phyloP scores from a whole-genome alignment of 2,888 invertebrate genomes.

The Carcina quercana region DNA sequence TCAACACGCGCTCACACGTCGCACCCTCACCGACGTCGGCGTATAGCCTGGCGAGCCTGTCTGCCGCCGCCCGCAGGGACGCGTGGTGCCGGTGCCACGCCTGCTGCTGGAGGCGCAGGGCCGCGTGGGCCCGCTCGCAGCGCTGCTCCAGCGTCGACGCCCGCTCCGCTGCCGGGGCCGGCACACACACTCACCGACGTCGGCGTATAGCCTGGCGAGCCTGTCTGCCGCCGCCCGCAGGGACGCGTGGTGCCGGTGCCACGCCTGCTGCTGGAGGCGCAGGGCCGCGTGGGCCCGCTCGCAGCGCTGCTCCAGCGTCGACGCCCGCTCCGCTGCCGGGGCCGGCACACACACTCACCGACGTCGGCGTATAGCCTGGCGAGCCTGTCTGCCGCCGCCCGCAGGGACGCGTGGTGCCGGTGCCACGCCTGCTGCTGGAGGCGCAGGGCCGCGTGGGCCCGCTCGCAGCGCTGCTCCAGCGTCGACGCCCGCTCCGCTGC shows the following conservation, averaged over 20 bases:
- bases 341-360: too few relatives aligned
- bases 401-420: constrained; percentile 43
- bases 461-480: constrained; percentile 34
- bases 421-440: constrained; percentile 52
- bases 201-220: constrained; percentile 47
- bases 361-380: constrained; percentile 48
- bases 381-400: constrained; percentile 40
- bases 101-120: constrained; percentile 45
- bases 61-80: constrained; percentile 38
- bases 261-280: constrained; percentile 45
- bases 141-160: constrained; percentile 25
- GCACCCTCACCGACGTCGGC: constrained; percentile 49
- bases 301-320: constrained; percentile 28
- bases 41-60: constrained; percentile 43
- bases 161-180: constrained; percentile 39
- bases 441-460: constrained; percentile 31
- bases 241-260: constrained; percentile 47
- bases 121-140: constrained; percentile 32
- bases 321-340: constrained; percentile 36
- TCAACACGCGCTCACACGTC: too few relatives aligned
- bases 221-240: constrained; percentile 41
- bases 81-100: constrained; percentile 52
- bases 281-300: constrained; percentile 35
- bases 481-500: constrained; percentile 33
- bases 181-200: constrained; percentile 48